These are phyloP conservation scores for Folsomia manolachei DNA, from an alignment of 2,888 invertebrate species.

Conservation along the genomic window DNA sequence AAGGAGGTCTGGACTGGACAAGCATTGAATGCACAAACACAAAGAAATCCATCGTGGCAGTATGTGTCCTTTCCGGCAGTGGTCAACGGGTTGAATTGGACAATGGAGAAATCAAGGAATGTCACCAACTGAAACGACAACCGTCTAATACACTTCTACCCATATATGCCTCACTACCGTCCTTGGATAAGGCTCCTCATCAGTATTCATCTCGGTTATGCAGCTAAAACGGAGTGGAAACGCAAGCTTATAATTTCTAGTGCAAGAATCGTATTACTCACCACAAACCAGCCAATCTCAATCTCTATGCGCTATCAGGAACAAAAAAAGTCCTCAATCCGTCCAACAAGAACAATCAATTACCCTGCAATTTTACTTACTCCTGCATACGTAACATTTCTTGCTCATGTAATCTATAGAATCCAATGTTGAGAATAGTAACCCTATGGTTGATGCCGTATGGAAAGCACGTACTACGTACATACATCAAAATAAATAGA, in stretches of 20 bases:
- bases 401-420: no score
- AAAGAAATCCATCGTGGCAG: neutral
- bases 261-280: neutral
- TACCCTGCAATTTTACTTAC: neutral
- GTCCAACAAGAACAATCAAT: no score
- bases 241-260: neutral
- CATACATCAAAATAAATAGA: no score
- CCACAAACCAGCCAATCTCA: neutral
- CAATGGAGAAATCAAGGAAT: neutral
- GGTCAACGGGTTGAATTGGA: neutral
- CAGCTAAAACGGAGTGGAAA: neutral
- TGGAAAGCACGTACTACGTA: no score
- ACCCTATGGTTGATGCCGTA: no score
- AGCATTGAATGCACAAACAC: neutral
- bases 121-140: no score
- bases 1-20: no score
- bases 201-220: neutral
- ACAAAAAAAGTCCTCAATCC: neutral
- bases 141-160: no score
- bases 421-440: no score
- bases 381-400: no score
- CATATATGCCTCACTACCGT: neutral
- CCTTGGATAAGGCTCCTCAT: neutral
- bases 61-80: neutral
- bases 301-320: no score